Conservation (phyloP, 2,113 vertebrate species). For the Heteronetta atricapilla region DNA sequence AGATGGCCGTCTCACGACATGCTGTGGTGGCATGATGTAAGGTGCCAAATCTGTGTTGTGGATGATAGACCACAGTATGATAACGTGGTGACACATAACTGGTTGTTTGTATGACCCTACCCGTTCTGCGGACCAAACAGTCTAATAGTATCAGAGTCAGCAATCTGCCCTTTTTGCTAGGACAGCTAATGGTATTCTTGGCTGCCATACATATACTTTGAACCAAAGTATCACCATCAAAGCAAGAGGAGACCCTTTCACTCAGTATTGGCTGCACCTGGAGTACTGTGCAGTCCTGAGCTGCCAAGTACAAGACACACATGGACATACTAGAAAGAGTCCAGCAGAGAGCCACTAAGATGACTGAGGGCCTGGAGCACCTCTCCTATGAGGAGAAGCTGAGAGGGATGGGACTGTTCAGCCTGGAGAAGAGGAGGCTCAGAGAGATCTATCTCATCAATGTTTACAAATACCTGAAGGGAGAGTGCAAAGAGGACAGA, state of each 20-base stretch:
- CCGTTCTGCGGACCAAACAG: not conserved
- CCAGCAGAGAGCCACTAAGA: not conserved
- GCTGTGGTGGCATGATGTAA: rapidly evolving
- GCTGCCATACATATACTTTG: no score
- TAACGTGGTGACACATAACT: not conserved
- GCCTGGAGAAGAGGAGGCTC: not conserved
- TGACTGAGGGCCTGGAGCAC: not conserved
- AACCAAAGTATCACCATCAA: no score
- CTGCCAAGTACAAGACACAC: not conserved
- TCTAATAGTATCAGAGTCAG: not conserved
- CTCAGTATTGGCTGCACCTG: no score
- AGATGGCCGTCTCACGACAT: no score
- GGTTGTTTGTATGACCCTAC: not conserved
- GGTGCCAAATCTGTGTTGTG: rapidly evolving
- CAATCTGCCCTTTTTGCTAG: no score
- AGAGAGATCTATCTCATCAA: not conserved
- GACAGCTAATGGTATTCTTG: no score
- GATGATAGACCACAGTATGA: not conserved
- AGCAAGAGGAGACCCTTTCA: no score
- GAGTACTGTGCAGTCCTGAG: not conserved
- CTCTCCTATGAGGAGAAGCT: not conserved
- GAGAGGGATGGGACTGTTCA: not conserved
- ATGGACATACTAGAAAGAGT: not conserved
- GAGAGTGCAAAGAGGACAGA: no score
- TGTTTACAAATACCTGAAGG: not conserved